Evolutionary conservation across 2,888 invertebrate genomes (phyloP), one percentile per base, ranked within the genome.

Genomic region (Coelinius sp.): DNA sequence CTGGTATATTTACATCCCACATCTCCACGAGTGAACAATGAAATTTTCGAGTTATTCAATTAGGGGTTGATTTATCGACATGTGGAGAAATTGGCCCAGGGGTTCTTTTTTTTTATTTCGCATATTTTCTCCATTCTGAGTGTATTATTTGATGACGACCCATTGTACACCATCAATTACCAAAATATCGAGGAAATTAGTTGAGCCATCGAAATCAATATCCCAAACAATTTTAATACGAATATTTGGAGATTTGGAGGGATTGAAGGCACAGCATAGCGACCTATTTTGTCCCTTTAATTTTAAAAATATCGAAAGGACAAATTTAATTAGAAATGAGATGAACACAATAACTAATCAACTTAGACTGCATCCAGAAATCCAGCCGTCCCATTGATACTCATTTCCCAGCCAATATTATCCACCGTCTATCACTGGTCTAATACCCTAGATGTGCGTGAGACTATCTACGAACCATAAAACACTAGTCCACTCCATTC

Each of bases 361-460:
- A n/a, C n/a, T n/a, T n/a, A n/a, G n/a, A n/a, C n/a, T n/a, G n/a
- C n/a, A n/a, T n/a, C n/a, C n/a, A n/a, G n/a, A n/a, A n/a, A n/a
- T n/a, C n/a, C n/a, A 41, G 41, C n/a, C 41, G 41, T 12, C n/a
- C 46, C 46, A 78, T 76, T 73, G 76, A 75, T 77, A 75, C 75
- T 76, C 68, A 71, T 73, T 76, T 76, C 77, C 75, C 74, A 74
- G 49, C 76, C 79, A 81, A 80, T 80, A 81, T 59, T 78, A 80
- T 77, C 77, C 78, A 75, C 82, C 81, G 79, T 83, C 83, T 81
- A 83, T 83, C 83, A 83, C 81, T 81, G 78, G 80, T 80, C 81
- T 80, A 82, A 83, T 80, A 80, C 81, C 77, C 73, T 74, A 79
- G 82, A 82, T 81, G 83, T 83, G 83, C 83, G 83, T 83, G 83